A percentile compares a stretch with the other conserved stretches of the same genome.
Conservation (phyloP, 2,888 invertebrate species). For the Blastobasis adustella region DNA sequence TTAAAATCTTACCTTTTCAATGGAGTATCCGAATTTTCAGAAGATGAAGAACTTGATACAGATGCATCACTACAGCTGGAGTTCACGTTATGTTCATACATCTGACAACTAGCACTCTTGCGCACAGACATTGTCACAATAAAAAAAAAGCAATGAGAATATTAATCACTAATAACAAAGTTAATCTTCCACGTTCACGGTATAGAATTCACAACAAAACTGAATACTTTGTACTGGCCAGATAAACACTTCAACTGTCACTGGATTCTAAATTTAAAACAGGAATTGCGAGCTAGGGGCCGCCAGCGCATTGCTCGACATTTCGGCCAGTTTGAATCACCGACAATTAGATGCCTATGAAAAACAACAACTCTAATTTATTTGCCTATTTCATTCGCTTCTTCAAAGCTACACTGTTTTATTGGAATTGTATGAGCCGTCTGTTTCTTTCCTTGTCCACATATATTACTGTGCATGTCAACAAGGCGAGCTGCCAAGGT, state of each 20-base stretch:
- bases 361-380: constrained; percentile 20
- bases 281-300: constrained; percentile 5
- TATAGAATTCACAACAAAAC: constrained; percentile 25
- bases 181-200: constrained; percentile 14
- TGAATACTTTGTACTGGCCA: constrained; percentile 21
- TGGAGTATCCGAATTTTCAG: constrained; percentile 45
- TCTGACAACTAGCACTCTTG: constrained; percentile 47
- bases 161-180: too few relatives aligned
- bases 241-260: constrained; percentile 40
- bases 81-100: constrained; percentile 30
- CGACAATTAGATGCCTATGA: constrained; percentile 36
- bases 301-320: constrained; percentile 25
- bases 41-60: constrained; percentile 45
- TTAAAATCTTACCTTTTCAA: constrained; percentile 44
- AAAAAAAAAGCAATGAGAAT: neutral
- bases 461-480: too few relatives aligned
- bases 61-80: constrained; percentile 53
- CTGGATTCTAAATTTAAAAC: constrained; percentile 55
- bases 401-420: too few relatives aligned
- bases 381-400: constrained; percentile 7
- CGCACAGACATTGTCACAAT: constrained; percentile 25
- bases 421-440: too few relatives aligned
- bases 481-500: too few relatives aligned
- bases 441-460: too few relatives aligned
- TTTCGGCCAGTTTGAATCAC: constrained; percentile 37